phyloP scores from a whole-genome alignment of 2,888 invertebrate species.

The Conomelus anceps region DNA sequence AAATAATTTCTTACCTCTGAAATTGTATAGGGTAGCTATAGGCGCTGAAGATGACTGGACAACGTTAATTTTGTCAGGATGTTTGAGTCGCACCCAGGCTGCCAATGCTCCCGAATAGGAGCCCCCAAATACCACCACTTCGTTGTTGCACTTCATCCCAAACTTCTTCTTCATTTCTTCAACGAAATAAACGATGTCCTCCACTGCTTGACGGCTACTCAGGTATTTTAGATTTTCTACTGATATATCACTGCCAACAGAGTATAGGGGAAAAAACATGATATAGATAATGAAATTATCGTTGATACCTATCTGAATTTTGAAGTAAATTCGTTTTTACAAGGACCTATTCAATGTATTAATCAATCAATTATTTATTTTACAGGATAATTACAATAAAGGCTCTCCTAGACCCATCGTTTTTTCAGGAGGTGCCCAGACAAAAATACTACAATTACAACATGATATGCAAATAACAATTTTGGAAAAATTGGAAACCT shows the following conservation, averaged over 20 bases:
- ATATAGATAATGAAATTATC: too few relatives aligned
- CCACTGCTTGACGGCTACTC: slow-evolving; percentile 71
- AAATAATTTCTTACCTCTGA: background rate
- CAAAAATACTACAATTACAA: too few relatives aligned
- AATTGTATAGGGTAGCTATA: background rate
- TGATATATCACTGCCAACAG: slow-evolving; percentile 60
- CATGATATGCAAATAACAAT: too few relatives aligned
- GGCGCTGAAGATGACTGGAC: background rate
- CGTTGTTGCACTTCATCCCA: slow-evolving; percentile 52
- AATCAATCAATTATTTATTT: too few relatives aligned
- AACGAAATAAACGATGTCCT: slow-evolving; percentile 80
- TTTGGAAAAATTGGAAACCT: too few relatives aligned
- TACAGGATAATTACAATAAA: too few relatives aligned
- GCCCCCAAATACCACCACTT: slow-evolving; percentile 91
- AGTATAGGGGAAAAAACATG: too few relatives aligned
- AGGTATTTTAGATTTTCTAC: slow-evolving; percentile 71
- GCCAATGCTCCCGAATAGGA: slow-evolving; percentile 89
- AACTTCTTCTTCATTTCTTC: slow-evolving; percentile 57
- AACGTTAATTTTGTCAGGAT: slow-evolving; percentile 52
- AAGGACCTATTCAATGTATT: too few relatives aligned
- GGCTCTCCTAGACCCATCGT: too few relatives aligned
- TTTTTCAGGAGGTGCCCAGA: too few relatives aligned
- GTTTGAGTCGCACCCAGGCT: slow-evolving; percentile 82
- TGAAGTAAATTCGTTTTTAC: background rate
- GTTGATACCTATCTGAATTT: too few relatives aligned